Percentiles rank a stretch among this genome's conserved stretches.
These are phyloP conservation scores for Itoplectis maculator DNA, from an alignment of 2,888 invertebrate species.

Conservation along the genomic window DNA sequence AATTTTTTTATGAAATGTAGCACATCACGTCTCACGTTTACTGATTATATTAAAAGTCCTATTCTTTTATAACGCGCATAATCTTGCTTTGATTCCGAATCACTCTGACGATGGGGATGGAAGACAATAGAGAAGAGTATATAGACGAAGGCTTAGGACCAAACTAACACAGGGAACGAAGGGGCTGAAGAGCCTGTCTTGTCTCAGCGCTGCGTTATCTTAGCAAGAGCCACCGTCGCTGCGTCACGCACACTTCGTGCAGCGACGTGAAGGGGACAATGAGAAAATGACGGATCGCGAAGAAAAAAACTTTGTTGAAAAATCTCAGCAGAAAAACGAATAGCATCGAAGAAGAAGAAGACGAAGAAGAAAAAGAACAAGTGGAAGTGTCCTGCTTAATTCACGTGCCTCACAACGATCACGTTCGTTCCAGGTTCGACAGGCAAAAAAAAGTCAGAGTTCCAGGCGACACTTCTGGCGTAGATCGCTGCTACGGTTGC, in stretches of 20 bases:
- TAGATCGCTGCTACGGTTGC: background rate
- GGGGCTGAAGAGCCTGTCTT: conserved; percentile 9
- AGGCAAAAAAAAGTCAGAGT: conserved; percentile 30
- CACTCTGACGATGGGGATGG: background rate
- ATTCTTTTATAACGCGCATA: background rate
- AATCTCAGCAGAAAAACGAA: background rate
- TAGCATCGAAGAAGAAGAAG: background rate
- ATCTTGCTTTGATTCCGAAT: background rate
- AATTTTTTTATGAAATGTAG: too few relatives aligned
- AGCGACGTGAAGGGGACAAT: conserved; percentile 32
- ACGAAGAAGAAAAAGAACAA: too few relatives aligned
- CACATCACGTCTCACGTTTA: too few relatives aligned
- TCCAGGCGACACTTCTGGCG: background rate
- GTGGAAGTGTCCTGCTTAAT: conserved; percentile 25
- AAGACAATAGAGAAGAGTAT: background rate
- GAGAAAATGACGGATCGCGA: conserved; percentile 1
- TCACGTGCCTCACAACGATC: conserved; percentile 5
- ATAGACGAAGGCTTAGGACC: background rate
- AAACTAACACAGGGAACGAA: conserved; percentile 1
- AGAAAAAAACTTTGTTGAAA: conserved; percentile 8
- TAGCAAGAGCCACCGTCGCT: conserved; percentile 8
- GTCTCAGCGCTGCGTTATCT: conserved; percentile 11
- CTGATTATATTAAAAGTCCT: background rate
- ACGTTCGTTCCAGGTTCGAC: conserved; percentile 29
- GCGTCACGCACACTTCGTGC: conserved; percentile 8